These are phyloP conservation scores for Patiria miniata DNA, from an alignment of 35 echinoderm and acorn worm species.

Conservation along the genomic window DNA sequence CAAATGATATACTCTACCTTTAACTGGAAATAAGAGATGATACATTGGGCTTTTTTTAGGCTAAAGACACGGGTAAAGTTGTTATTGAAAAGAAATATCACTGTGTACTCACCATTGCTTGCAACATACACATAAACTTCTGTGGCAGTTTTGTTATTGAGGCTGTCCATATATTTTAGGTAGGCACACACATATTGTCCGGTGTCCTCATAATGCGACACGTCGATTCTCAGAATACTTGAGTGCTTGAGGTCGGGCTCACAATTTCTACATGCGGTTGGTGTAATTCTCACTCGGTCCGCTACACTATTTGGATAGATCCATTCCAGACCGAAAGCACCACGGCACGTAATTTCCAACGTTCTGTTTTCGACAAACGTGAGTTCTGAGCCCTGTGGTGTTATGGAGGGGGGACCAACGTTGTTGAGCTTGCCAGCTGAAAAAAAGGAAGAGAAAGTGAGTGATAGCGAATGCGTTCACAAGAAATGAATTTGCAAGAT, in stretches of 20 bases:
- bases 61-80: too few relatives aligned
- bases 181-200: slow-evolving; percentile 67
- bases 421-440: slow-evolving; percentile 21
- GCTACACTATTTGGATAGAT: slow-evolving; percentile 36
- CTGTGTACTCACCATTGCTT: neutral
- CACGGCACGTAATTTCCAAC: slow-evolving; percentile 51
- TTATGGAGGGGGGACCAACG: slow-evolving; percentile 25
- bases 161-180: slow-evolving; percentile 52
- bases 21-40: too few relatives aligned
- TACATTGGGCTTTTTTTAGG: too few relatives aligned
- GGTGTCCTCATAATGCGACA: slow-evolving; percentile 20
- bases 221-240: slow-evolving; percentile 40
- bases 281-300: slow-evolving; percentile 11
- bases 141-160: slow-evolving; percentile 44
- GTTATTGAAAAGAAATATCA: too few relatives aligned
- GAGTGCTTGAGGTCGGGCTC: slow-evolving; percentile 13
- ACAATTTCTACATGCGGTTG: slow-evolving; percentile 43
- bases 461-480: too few relatives aligned
- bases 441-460: neutral
- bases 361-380: slow-evolving; percentile 33
- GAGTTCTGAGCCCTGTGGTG: slow-evolving; percentile 9
- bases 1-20: too few relatives aligned
- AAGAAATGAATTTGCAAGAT: too few relatives aligned
- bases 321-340: slow-evolving; percentile 64
- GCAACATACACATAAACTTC: slow-evolving; percentile 53